phyloP scores from a whole-genome alignment of 2,888 invertebrate species.

The Dryomyza anilis region DNA sequence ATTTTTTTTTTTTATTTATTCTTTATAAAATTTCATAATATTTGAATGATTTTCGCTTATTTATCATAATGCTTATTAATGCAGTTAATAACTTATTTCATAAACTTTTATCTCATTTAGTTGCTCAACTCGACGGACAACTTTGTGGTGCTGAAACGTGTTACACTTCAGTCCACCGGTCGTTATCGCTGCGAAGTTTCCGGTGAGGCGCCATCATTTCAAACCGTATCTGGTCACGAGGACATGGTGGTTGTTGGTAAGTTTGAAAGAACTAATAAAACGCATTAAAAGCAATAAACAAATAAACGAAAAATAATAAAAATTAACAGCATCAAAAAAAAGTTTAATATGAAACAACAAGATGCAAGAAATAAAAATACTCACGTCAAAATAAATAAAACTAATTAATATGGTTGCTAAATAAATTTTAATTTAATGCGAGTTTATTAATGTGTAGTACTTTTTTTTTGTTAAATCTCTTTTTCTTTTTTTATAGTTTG shows the following conservation, averaged over 20 bases:
- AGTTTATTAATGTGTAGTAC: not conserved
- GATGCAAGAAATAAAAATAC: not conserved
- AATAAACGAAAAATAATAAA: slow-evolving; percentile 11
- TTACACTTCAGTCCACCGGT: slow-evolving; percentile 73
- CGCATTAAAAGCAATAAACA: not conserved
- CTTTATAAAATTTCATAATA: not conserved
- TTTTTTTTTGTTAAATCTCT: slow-evolving; percentile 15
- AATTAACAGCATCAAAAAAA: not conserved
- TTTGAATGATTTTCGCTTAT: no score
- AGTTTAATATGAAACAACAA: not conserved
- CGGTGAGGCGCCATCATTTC: slow-evolving; percentile 78
- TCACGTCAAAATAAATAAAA: slow-evolving; percentile 17
- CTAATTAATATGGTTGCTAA: slow-evolving; percentile 21
- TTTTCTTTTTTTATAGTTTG: no score
- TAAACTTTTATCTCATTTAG: slow-evolving; percentile 54
- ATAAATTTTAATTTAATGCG: slow-evolving; percentile 18
- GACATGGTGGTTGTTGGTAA: slow-evolving; percentile 79
- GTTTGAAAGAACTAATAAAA: slow-evolving; percentile 44
- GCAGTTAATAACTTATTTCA: no score
- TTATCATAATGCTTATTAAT: no score
- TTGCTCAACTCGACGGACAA: slow-evolving; percentile 70
- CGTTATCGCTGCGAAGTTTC: slow-evolving; percentile 80
- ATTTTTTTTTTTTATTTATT: not conserved
- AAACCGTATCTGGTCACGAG: slow-evolving; percentile 74
- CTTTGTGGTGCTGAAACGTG: slow-evolving; percentile 70